Conservation (phyloP, 2,888 invertebrate genomes). For the Melolontha melolontha region DNA sequence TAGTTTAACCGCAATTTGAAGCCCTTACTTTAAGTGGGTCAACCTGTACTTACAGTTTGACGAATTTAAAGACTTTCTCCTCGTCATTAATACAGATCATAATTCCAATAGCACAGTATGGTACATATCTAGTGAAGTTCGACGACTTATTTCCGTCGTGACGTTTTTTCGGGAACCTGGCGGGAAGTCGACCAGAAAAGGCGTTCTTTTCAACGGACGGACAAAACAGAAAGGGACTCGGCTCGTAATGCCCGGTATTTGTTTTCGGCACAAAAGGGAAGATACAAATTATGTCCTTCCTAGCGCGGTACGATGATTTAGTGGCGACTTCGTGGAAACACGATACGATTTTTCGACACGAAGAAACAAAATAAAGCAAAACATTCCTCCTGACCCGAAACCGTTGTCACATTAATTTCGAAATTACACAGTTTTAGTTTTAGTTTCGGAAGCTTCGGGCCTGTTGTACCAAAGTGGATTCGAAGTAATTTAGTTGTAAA, state of each 20-base stretch:
- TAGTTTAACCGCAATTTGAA: too few relatives aligned
- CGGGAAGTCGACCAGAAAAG: conserved; percentile 26
- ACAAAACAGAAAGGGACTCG: conserved; percentile 7
- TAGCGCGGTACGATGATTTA: conserved; percentile 37
- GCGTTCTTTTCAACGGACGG: neutral
- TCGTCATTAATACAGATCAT: neutral
- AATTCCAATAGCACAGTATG: conserved; percentile 5
- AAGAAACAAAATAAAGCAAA: conserved; percentile 32
- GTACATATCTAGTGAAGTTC: neutral
- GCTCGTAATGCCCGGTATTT: conserved; percentile 25
- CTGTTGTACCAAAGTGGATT: conserved; percentile 8
- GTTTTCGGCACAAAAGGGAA: conserved; percentile 33
- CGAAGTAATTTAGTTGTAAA: conserved; percentile 9
- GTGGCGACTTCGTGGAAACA: conserved; percentile 31
- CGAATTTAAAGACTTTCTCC: neutral
- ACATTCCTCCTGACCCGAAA: conserved; percentile 6
- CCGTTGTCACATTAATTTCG: conserved; percentile 35
- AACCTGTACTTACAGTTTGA: too few relatives aligned
- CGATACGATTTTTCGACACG: conserved; percentile 30
- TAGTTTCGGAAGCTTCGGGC: conserved; percentile 26
- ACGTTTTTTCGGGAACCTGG: conserved; percentile 35
- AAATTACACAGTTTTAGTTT: conserved; percentile 34
- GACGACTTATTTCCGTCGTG: conserved; percentile 40
- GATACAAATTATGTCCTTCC: conserved; percentile 37
- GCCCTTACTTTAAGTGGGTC: too few relatives aligned